Conservation (phyloP, 2,113 vertebrate genomes). For the Xyrauchen texanus region DNA sequence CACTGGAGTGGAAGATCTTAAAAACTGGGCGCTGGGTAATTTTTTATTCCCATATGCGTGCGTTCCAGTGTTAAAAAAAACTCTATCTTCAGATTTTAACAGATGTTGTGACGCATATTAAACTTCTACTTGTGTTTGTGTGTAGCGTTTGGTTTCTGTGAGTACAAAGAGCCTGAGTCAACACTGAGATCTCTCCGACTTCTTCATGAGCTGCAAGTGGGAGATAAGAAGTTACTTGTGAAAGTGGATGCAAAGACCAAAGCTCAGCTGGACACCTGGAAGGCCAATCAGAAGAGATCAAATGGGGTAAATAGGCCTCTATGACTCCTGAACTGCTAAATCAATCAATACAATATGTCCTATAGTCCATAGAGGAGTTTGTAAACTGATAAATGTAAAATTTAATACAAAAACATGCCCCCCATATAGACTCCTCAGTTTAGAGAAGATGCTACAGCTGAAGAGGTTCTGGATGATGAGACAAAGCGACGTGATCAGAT, state of each 20-base stretch:
- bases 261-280: conserved; percentile 97
- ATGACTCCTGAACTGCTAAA: neutral
- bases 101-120: too few species aligned
- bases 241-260: conserved; percentile 99
- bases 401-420: neutral
- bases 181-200: conserved; percentile 90
- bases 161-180: conserved; percentile 98
- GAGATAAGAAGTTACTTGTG: conserved; percentile 95
- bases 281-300: conserved; percentile 92
- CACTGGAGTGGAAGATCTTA: too few species aligned
- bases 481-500: conserved; percentile 92
- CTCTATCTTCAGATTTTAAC: too few species aligned
- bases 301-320: conserved; percentile 63
- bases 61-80: too few species aligned
- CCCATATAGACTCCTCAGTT: conserved; percentile 64
- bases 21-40: too few species aligned
- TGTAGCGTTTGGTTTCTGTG: conserved; percentile 96
- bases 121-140: neutral
- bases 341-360: neutral
- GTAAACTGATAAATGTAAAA: neutral
- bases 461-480: conserved; percentile 92
- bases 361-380: too few species aligned
- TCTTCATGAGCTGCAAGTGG: conserved; percentile 93
- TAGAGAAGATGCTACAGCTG: conserved; percentile 75
- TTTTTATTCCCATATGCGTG: too few species aligned